phyloP scores from a whole-genome alignment of 2,797 vertebrate genomes.

The Tolypeutes matacus region DNA sequence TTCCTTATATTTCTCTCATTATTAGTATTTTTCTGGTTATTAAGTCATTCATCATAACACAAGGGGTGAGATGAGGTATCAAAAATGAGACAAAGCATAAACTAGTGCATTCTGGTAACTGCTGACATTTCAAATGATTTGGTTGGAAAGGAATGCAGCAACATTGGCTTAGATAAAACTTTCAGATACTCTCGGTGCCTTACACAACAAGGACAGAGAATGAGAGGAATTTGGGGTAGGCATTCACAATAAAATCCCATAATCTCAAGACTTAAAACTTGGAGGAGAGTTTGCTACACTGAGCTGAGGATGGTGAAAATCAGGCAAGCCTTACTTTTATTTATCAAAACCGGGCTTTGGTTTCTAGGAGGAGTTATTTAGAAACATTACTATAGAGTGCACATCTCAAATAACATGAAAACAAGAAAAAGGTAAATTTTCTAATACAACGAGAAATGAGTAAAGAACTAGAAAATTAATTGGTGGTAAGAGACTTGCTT shows the following conservation, averaged over 20 bases:
- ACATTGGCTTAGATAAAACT: conserved; percentile 29
- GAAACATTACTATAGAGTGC: background rate
- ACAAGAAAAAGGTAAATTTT: background rate
- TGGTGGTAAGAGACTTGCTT: background rate
- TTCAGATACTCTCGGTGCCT: background rate
- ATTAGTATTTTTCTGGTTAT: conserved; percentile 42
- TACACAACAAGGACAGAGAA: background rate
- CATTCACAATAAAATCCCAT: conserved; percentile 36
- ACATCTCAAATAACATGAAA: background rate
- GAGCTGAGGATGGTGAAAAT: conserved; percentile 8
- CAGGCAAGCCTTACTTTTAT: background rate
- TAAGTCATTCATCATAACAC: background rate
- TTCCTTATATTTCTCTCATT: background rate
- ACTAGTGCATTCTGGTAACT: background rate
- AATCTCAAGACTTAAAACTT: background rate
- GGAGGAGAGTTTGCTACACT: background rate
- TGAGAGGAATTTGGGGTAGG: background rate
- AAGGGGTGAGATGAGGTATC: conserved; percentile 1
- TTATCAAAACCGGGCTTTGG: conserved; percentile 46
- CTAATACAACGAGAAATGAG: background rate
- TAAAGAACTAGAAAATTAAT: background rate
- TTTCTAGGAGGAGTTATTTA: conserved; percentile 34
- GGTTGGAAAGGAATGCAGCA: background rate
- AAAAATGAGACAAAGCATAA: conserved; percentile 42
- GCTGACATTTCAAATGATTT: background rate